These are phyloP conservation scores for Lonchura striata DNA, from an alignment of 2,113 vertebrate genomes.

Conservation along the genomic window DNA sequence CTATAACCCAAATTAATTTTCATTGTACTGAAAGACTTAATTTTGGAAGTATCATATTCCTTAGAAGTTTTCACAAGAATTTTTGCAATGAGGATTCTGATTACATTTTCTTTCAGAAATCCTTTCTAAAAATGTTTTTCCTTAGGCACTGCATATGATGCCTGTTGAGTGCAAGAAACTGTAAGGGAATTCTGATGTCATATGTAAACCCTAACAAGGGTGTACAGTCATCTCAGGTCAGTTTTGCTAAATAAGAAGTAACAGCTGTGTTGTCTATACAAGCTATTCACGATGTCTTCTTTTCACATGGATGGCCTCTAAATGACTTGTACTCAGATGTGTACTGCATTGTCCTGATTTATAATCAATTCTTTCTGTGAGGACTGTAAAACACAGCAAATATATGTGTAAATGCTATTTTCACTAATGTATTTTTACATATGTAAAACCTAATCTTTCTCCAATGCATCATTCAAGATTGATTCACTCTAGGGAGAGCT, in stretches of 20 bases:
- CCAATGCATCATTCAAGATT: not conserved
- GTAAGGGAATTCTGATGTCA: not conserved
- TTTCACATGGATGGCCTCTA: not conserved
- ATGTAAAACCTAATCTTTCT: not conserved
- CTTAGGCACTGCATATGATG: not conserved
- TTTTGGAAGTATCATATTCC: not conserved
- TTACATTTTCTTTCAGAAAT: not conserved
- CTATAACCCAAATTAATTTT: not conserved
- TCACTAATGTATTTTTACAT: not conserved
- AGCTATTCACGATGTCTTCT: not conserved
- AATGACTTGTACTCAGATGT: not conserved
- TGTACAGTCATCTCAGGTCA: not conserved
- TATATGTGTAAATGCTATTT: not conserved
- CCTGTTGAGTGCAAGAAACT: not conserved
- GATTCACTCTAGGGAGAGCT: not conserved
- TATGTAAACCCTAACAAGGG: not conserved
- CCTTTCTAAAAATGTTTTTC: not conserved
- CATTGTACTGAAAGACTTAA: not conserved
- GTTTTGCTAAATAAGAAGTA: not conserved
- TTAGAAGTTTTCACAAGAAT: not conserved
- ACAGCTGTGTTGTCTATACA: not conserved
- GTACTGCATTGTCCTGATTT: not conserved
- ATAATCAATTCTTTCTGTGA: not conserved
- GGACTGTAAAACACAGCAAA: not conserved
- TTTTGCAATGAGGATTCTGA: not conserved